Percentiles rank a stretch among this genome's conserved stretches.
Conservation (phyloP, 2,113 vertebrate genomes). For the Charina bottae region DNA sequence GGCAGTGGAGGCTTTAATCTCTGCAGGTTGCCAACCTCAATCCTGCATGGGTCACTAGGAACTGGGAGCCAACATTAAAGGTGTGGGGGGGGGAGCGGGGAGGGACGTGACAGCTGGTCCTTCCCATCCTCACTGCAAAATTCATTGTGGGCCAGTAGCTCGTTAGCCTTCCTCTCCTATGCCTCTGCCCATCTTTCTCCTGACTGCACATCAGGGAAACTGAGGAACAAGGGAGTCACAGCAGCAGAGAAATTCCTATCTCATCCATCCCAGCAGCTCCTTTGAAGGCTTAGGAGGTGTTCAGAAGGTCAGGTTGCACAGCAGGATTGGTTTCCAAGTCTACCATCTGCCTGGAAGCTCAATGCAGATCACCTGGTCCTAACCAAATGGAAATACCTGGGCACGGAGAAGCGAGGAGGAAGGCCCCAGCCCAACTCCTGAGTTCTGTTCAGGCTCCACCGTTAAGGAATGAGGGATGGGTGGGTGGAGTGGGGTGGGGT, state of each 20-base stretch:
- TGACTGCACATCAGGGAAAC: background rate
- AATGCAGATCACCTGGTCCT: background rate
- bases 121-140: background rate
- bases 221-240: background rate
- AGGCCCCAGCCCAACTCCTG: background rate
- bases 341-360: background rate
- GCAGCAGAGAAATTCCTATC: background rate
- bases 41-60: background rate
- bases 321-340: background rate
- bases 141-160: too few relatives aligned
- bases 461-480: background rate
- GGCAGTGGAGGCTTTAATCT: background rate
- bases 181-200: background rate
- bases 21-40: background rate
- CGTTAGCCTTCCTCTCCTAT: background rate
- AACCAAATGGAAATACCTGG: background rate
- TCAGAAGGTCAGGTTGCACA: background rate
- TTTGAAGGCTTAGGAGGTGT: background rate
- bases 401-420: background rate
- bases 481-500: rapidly evolving
- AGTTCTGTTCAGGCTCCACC: background rate
- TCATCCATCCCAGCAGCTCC: background rate
- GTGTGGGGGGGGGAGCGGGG: too few relatives aligned
- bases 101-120: too few relatives aligned
- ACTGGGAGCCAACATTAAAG: background rate